Percentiles rank a stretch among this genome's conserved stretches.
These are phyloP conservation scores for Scolopax bukidnonensis DNA, from an alignment of 2,797 vertebrate genomes.

Conservation along the genomic window DNA sequence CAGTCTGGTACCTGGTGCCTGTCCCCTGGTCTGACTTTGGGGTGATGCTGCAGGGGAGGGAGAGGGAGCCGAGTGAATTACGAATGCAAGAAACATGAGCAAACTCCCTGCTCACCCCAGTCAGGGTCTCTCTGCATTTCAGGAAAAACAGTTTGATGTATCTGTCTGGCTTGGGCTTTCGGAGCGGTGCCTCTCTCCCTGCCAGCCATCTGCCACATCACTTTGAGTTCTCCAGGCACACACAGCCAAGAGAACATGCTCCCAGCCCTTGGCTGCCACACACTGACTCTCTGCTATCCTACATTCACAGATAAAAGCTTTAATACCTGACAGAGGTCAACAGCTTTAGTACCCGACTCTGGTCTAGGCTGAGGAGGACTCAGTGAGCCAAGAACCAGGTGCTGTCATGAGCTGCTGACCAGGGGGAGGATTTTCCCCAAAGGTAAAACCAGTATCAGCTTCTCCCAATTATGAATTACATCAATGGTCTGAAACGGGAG, in stretches of 20 bases:
- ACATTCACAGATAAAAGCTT: background rate
- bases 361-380: background rate
- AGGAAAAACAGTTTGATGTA: constrained; percentile 19
- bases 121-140: background rate
- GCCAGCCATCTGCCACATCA: constrained; percentile 58
- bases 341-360: background rate
- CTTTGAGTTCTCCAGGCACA: constrained; percentile 17
- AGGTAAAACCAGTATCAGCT: background rate
- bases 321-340: background rate
- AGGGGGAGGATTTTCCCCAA: background rate
- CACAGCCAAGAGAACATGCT: background rate
- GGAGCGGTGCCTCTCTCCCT: background rate
- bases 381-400: background rate
- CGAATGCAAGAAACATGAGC: background rate
- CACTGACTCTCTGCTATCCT: background rate
- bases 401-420: background rate
- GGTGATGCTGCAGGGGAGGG: background rate
- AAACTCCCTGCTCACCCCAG: background rate
- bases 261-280: background rate
- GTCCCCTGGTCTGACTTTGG: background rate
- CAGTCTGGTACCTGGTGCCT: background rate
- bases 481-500: background rate
- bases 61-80: background rate
- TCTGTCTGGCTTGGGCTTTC: constrained; percentile 4
- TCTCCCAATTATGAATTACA: background rate